A percentile compares a stretch with the other conserved stretches of the same genome.
These are phyloP conservation scores for Latrodectus elegans DNA, from an alignment of 2,888 invertebrate genomes.

Conservation along the genomic window DNA sequence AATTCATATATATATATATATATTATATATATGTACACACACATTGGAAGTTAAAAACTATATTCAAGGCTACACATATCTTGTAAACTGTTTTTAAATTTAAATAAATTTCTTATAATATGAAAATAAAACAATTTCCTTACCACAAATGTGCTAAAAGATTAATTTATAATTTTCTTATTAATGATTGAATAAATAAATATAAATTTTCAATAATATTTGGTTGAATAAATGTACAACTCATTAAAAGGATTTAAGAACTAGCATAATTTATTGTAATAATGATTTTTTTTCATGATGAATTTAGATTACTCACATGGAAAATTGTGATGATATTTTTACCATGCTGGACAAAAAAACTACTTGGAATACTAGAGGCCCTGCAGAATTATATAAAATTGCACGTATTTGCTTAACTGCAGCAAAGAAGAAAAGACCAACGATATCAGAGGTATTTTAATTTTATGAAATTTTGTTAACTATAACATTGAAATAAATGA, in stretches of 20 bases:
- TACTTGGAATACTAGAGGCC: conserved; percentile 77
- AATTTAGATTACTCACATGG: conserved; percentile 78
- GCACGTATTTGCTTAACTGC: conserved; percentile 78
- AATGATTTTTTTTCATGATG: not conserved
- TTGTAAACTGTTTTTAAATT: no score
- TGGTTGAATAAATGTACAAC: not conserved
- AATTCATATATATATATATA: no score
- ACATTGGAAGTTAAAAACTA: no score
- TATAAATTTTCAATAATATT: not conserved
- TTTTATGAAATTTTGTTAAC: no score
- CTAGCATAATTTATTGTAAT: not conserved
- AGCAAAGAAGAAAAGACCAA: conserved; percentile 79
- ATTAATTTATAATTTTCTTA: no score
- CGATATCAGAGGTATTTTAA: conserved; percentile 76
- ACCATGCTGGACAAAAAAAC: conserved; percentile 79
- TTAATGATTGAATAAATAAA: not conserved
- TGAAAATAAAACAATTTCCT: not conserved
- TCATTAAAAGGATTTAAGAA: not conserved
- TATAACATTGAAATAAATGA: no score
- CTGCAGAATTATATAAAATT: conserved; percentile 78
- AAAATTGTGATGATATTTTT: conserved; percentile 78
- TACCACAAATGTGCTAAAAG: no score
- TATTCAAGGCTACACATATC: no score
- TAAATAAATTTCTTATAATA: not conserved
- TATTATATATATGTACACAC: no score